Percentiles rank a stretch among this genome's conserved stretches.
These are phyloP conservation scores for Lacanobia wlatinum DNA, from an alignment of 2,888 invertebrate genomes.

Conservation along the genomic window DNA sequence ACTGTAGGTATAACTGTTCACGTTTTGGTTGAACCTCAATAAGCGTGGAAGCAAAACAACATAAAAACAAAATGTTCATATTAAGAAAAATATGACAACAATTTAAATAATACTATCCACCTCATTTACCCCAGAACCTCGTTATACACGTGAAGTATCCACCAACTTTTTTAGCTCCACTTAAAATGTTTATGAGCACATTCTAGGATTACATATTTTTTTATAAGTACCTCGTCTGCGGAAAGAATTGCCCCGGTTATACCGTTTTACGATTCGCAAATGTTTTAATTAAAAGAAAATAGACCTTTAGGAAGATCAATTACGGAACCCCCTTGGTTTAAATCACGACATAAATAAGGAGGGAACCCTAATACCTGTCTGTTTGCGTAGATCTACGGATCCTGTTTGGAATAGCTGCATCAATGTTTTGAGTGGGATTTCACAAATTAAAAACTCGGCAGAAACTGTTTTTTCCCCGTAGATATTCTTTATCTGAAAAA, in stretches of 20 bases:
- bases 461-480: background rate
- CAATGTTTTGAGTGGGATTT: constrained; percentile 19
- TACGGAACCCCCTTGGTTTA: constrained; percentile 58
- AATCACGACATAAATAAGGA: constrained; percentile 55
- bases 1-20: too few species aligned
- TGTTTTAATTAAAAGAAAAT: constrained; percentile 66
- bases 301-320: constrained; percentile 58
- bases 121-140: constrained; percentile 39
- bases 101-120: constrained; percentile 33
- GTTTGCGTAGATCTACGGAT: constrained; percentile 37
- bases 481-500: background rate
- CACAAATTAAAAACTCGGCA: background rate
- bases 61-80: background rate
- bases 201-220: constrained; percentile 61
- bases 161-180: constrained; percentile 53
- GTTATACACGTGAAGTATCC: constrained; percentile 63
- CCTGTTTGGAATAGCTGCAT: constrained; percentile 25
- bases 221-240: constrained; percentile 55
- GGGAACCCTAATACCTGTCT: constrained; percentile 56
- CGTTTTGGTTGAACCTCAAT: background rate
- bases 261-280: constrained; percentile 61
- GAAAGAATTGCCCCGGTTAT: constrained; percentile 55
- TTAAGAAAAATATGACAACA: constrained; percentile 1
- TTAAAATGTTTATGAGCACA: constrained; percentile 64
- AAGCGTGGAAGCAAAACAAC: background rate